Conservation (phyloP, 2,888 invertebrate species). For the Plagodis dolabraria region DNA sequence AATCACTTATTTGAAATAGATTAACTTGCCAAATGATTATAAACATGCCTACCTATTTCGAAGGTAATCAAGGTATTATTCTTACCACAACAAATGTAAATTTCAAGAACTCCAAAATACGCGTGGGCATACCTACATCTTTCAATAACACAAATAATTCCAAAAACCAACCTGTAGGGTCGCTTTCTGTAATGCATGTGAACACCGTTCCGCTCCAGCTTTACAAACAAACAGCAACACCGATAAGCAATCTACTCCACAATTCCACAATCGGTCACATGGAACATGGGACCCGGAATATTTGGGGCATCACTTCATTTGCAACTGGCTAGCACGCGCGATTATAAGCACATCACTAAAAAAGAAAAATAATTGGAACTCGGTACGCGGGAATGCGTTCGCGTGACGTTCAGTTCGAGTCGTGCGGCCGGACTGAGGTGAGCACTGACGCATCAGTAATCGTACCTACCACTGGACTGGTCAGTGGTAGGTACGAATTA, state of each 20-base stretch:
- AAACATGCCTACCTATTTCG: too few species aligned
- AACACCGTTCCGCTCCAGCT: slow-evolving; percentile 81
- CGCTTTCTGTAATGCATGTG: slow-evolving; percentile 84
- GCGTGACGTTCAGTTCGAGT: slow-evolving; percentile 58
- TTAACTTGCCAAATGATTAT: too few species aligned
- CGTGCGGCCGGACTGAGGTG: slow-evolving; percentile 60
- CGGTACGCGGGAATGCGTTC: slow-evolving; percentile 44
- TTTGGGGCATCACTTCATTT: slow-evolving; percentile 51
- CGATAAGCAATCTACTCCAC: slow-evolving; percentile 47
- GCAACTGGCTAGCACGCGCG: slow-evolving; percentile 30
- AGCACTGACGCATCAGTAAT: slow-evolving; percentile 69
- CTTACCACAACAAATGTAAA: too few species aligned
- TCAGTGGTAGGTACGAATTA: slow-evolving; percentile 65
- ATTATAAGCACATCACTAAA: slow-evolving; percentile 40
- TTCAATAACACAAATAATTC: slow-evolving; percentile 4
- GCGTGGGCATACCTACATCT: neutral
- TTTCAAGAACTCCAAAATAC: neutral
- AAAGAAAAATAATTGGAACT: slow-evolving; percentile 43
- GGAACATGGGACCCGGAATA: slow-evolving; percentile 41
- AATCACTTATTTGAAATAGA: too few species aligned
- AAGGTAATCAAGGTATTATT: too few species aligned
- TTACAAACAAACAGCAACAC: slow-evolving; percentile 64
- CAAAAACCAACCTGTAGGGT: slow-evolving; percentile 62
- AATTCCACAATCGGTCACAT: slow-evolving; percentile 48
- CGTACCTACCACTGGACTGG: slow-evolving; percentile 50